Percentiles rank a stretch among this genome's conserved stretches.
phyloP scores from a whole-genome alignment of 2,797 vertebrate genomes.

The Parauchenoglanis ngamensis region DNA sequence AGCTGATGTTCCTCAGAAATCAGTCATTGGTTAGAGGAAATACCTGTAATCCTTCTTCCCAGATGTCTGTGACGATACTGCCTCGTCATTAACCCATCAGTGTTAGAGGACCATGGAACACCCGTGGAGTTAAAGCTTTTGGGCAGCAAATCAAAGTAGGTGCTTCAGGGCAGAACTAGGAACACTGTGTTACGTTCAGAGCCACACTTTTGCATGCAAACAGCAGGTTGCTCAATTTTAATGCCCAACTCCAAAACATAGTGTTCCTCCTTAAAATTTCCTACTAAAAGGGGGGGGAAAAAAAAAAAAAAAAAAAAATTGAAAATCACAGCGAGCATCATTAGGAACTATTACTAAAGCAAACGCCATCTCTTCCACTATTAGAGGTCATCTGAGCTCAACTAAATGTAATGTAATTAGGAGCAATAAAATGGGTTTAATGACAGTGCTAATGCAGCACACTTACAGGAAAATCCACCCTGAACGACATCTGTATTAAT shows the following conservation, averaged over 20 bases:
- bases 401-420: not conserved
- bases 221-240: constrained; percentile 50
- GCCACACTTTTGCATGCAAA: constrained; percentile 57
- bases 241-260: not conserved
- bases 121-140: constrained; percentile 20
- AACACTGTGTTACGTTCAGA: constrained; percentile 38
- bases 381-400: not conserved
- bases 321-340: not conserved
- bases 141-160: constrained; percentile 15
- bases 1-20: constrained; percentile 61
- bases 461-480: not conserved
- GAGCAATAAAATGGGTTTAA: not conserved
- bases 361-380: not conserved
- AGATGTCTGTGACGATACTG: constrained; percentile 37
- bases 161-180: constrained; percentile 5
- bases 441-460: not conserved
- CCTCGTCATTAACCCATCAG: constrained; percentile 44
- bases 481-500: not conserved
- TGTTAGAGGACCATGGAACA: constrained; percentile 36
- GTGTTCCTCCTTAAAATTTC: not conserved
- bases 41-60: constrained; percentile 12
- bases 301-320: too few species aligned
- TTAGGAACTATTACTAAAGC: not conserved
- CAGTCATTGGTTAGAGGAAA: constrained; percentile 54
- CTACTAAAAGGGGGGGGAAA: not conserved